Evolutionary conservation across 2,797 vertebrate genomes (phyloP), one percentile per base, ranked within the genome.

Genomic region (Siniperca undulata): DNA sequence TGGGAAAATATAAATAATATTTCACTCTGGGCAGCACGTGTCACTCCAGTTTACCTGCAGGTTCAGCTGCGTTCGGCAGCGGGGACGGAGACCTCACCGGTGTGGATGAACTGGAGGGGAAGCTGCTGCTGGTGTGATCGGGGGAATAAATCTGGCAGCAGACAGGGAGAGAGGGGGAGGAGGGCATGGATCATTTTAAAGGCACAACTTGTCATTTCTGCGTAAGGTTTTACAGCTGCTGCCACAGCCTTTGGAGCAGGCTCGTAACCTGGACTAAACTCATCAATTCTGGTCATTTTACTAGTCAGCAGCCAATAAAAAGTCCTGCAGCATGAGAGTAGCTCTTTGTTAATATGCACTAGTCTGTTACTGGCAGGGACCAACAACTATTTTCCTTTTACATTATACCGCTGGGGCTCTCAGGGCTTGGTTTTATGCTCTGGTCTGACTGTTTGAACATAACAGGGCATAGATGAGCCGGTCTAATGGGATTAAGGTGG

Each of bases 121-220:
- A 98, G 94, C 97, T 98, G 95, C 97, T 98, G 96, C 96, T 99
- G 93, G 97, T 98, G 92, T 98, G 97, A 95, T 99, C 98, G 81
- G 98, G 97, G 91, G 98, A 99, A 96, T 99, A 99, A 96, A 99
- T 99, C 98, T 99, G 93, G 83, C 44, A 88, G 75, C 74, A 81
- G 84, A 83, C 38, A 74, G 50, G 19, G 65, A 42, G 52, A 58
- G 67, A 70, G 77, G 30, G 91, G 86, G 93, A 88, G 88, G 79
- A 87, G 91, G 75, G 52, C 81, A 90, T 92, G 83, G 90, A 94
- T 94, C 93, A 94, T 91, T 94, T 92, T 95, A 90, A 94, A 93
- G 90, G 91, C 93, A 89, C 90, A 92, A 90, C 93, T 93, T 91
- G 87, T 91, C 92, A 89, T 92, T 89, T 94, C 81, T 75, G 81